Evolutionary conservation across 2,888 invertebrate species (phyloP).

Genomic region (Pheosia tremula): DNA sequence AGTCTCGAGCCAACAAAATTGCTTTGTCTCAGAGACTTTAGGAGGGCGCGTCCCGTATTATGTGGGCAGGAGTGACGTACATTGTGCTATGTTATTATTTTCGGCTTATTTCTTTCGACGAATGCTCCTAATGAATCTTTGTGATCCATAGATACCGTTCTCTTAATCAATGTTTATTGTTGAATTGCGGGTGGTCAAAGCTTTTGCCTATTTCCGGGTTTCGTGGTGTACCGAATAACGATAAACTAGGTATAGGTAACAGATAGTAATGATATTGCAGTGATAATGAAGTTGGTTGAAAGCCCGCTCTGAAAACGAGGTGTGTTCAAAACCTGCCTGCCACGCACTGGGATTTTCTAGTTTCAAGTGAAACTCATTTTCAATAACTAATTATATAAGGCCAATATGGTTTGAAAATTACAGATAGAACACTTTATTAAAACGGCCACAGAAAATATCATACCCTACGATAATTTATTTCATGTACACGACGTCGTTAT

Average conservation of each 20-base stretch:
- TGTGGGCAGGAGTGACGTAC: constrained; percentile 50
- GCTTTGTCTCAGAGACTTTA: constrained; percentile 66
- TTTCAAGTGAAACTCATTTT: too few species aligned
- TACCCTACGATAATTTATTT: background rate
- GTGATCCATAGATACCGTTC: constrained; percentile 1
- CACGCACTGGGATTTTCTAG: too few species aligned
- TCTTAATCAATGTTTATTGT: constrained; percentile 9
- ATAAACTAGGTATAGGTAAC: background rate
- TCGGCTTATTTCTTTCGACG: constrained; percentile 42
- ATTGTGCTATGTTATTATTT: constrained; percentile 53
- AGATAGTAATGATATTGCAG: background rate
- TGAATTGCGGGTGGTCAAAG: constrained; percentile 12
- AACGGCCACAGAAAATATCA: background rate
- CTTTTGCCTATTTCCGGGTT: background rate
- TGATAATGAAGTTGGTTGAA: background rate
- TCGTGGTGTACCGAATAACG: background rate
- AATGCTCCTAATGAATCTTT: constrained; percentile 28
- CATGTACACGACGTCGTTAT: constrained; percentile 2
- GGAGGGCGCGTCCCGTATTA: constrained; percentile 58
- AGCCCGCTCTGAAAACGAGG: too few species aligned
- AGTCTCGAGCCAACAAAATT: constrained; percentile 66
- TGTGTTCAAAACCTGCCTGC: too few species aligned
- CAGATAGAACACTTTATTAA: background rate
- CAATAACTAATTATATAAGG: too few species aligned
- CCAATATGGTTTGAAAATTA: too few species aligned